Percentiles rank a stretch among this genome's conserved stretches.
These are phyloP conservation scores for Tubulanus polymorphus DNA, from an alignment of 2,888 invertebrate genomes.

Conservation along the genomic window DNA sequence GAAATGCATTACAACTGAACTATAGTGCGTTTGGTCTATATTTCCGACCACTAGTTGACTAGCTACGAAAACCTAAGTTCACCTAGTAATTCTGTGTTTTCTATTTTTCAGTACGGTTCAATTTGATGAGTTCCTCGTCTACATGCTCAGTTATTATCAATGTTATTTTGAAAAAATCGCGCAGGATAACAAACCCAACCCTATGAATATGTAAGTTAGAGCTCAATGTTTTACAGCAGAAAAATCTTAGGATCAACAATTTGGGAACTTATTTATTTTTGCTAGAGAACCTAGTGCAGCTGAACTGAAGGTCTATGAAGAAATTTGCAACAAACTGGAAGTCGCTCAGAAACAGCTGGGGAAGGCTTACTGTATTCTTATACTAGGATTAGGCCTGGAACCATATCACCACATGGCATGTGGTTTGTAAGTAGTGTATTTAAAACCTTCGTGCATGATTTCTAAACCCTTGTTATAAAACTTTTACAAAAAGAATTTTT, in stretches of 20 bases:
- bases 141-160: slow-evolving; percentile 47
- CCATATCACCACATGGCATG: slow-evolving; percentile 50
- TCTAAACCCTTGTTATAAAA: no score
- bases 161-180: slow-evolving; percentile 49
- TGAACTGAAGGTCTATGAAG: slow-evolving; percentile 40
- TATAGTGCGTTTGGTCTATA: no score
- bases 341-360: slow-evolving; percentile 47
- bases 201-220: slow-evolving; percentile 47
- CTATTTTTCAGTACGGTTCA: slow-evolving; percentile 37
- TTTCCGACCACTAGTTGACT: no score
- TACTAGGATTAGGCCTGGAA: slow-evolving; percentile 48
- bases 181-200: slow-evolving; percentile 45
- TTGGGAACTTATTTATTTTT: no score
- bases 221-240: background rate
- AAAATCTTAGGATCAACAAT: no score
- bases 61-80: no score
- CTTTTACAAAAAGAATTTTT: background rate
- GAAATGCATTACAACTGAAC: no score
- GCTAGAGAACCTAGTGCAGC: slow-evolving; percentile 44
- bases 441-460: no score
- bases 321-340: slow-evolving; percentile 36
- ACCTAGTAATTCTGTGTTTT: slow-evolving; percentile 5
- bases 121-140: slow-evolving; percentile 48
- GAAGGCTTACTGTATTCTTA: slow-evolving; percentile 45
- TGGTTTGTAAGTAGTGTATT: slow-evolving; percentile 42